Evolutionary conservation across 2,888 invertebrate genomes (phyloP), one percentile per base, ranked within the genome.

Genomic region (Endomychus coccineus): DNA sequence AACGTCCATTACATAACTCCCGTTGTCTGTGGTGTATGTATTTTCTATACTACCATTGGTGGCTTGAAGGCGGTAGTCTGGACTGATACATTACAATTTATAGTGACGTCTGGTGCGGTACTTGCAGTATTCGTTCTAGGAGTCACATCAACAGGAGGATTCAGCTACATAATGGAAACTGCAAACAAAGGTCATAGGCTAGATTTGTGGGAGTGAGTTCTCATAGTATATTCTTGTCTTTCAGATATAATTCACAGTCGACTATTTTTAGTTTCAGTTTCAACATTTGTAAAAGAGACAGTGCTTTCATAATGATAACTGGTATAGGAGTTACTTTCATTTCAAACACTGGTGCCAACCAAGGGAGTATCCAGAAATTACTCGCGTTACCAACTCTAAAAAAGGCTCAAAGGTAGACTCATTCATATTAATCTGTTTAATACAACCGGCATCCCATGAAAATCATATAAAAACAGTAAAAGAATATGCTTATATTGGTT

Each of bases 31-130:
- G 64, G 76, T 2, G 70, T 80, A 2, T 86, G 85, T 56, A 82
- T 83, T 13, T 80, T 84, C 29, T 82, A 87, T 50, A 83, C 83
- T 2, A 79, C 83, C 1, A 59, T 84, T 22, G 84, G 78, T 23
- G 80, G 80, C 4, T 57, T 81, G 16, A 69, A 77, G 55, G 81
- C 80, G 2, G 77, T 82, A 4, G 75, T 81, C 2, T 77, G 78
- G 66, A 75, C 80, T 3, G 74, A 75, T 40, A 68, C 71, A 4
- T 54, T 75, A 27, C 78, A 80, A 39, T 74, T 78, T 27, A 61
- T 73, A 6, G 71, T 78, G 0, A 73, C 71, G 38, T 51, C 69
- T 10, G 70, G 71, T 1, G 73, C 77, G 16, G 58, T 71, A 16
- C 37, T 77, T 3, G 67, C 71, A 0, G 58, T 80, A 13, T 70